Evolutionary conservation across 64 coral and sea anemone species (phyloP).

Genomic region (Stylophora pistillata): DNA sequence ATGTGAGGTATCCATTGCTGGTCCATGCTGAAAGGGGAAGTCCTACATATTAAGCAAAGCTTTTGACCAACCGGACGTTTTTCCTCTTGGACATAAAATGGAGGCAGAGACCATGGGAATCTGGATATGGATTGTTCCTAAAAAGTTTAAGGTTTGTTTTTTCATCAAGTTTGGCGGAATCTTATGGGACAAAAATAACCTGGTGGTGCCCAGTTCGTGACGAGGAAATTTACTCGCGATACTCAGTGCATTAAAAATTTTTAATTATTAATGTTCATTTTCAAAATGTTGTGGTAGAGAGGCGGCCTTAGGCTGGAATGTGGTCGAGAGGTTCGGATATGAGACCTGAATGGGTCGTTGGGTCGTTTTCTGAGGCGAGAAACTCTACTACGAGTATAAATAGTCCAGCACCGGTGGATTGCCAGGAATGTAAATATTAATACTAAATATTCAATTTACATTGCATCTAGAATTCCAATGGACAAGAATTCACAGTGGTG

Average conservation of each 20-base stretch:
- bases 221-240: no score
- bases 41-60: constrained; percentile 36
- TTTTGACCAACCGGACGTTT: constrained; percentile 29
- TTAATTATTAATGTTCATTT: no score
- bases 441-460: neutral
- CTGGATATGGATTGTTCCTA: constrained; percentile 34
- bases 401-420: no score
- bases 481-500: constrained; percentile 27
- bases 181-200: neutral
- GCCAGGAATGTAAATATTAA: no score
- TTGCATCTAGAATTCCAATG: neutral
- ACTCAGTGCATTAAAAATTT: no score
- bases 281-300: no score
- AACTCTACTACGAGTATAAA: no score
- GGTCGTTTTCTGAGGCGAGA: no score
- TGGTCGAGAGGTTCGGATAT: no score
- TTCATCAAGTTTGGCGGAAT: neutral
- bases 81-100: constrained; percentile 23
- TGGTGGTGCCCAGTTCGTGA: neutral
- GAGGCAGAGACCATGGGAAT: constrained; percentile 53
- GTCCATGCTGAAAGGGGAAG: constrained; percentile 19
- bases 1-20: constrained; percentile 22
- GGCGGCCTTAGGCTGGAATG: no score
- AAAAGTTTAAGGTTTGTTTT: neutral
- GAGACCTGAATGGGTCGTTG: no score